Percentiles rank a stretch among this genome's conserved stretches.
Evolutionary conservation across 1,140 invertebrate species (phyloP).

Genomic region (Cyclargus thomasi): DNA sequence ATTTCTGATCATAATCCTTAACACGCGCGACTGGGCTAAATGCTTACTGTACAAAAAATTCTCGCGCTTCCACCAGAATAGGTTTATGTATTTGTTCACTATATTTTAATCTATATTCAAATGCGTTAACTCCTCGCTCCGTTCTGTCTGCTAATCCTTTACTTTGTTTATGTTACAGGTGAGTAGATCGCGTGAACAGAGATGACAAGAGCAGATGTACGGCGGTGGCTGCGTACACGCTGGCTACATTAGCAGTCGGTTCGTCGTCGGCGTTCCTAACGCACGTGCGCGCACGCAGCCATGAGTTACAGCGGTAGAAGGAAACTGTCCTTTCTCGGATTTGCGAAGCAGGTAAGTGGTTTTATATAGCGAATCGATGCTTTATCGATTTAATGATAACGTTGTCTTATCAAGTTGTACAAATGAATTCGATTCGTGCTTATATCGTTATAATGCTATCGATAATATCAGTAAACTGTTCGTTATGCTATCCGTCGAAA

Average conservation of each 20-base stretch:
- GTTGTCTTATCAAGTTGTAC: not conserved
- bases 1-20: too few relatives aligned
- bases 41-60: too few relatives aligned
- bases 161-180: constrained; percentile 29
- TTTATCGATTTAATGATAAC: not conserved
- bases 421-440: not conserved
- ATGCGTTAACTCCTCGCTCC: too few relatives aligned
- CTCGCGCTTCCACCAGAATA: too few relatives aligned
- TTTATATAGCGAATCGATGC: not conserved
- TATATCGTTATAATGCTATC: not conserved
- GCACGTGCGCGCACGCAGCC: constrained; percentile 25
- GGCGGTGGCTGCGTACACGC: constrained; percentile 27
- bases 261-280: constrained; percentile 29
- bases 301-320: constrained; percentile 50
- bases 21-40: too few relatives aligned
- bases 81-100: too few relatives aligned
- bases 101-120: too few relatives aligned
- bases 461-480: not conserved
- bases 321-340: constrained; percentile 63
- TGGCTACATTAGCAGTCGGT: constrained; percentile 30
- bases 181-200: constrained; percentile 21
- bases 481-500: not conserved
- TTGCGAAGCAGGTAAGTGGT: constrained; percentile 52
- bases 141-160: too few relatives aligned
- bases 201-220: constrained; percentile 16